Base-by-base conservation (phyloP, 53 echinoderm and acorn worm genomes). In the Stichopus horrens region DNA sequence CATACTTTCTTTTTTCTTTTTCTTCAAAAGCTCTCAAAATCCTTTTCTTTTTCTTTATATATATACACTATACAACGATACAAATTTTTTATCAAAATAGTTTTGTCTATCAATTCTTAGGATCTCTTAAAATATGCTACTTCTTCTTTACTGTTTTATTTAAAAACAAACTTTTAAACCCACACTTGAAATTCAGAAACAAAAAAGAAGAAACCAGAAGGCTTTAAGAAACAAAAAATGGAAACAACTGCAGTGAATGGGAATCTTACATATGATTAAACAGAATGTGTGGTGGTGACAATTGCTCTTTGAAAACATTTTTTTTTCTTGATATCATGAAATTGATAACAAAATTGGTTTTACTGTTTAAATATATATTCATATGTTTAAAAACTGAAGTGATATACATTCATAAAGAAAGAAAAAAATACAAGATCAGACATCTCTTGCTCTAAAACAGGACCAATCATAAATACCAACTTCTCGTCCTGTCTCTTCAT, bases 61-160 rank as follows among this genome's bases (percentile, higher is more conserved):
- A 79, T 79, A 53, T 79, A 79, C 79, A 79, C 79, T 79, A 79
- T 79, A 79, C 79, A 79, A 63, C 55, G 2, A 54, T 79, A 79
- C 79, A 79, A 79, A 79, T 79, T 52, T 16, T 79, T 55, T 79
- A 79, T 79, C 79, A 79, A 79, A 79, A 79, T 79, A 79, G 55
- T 79, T 11, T 37, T 37, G 37, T 79, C 79, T 78, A 55, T 79
- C 79, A 63, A 63, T 16, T 79, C 52, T 55, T 54, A 54, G 53
- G 18, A 54, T 79, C 11, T 79, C 79, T 54, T 79, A 53, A 52
- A 79, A 79, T 55, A 79, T 79, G 79, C 79, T 63, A 63, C 0
- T 63, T 63, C 54, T 79, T 19, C 79, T 52, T 79, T 79, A 79
- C 79, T 79, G 79, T 79, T 79, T 53, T 79, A n/a, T 52, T 79